Conservation (phyloP, 2,797 vertebrate species). For the Erpetoichthys calabaricus region DNA sequence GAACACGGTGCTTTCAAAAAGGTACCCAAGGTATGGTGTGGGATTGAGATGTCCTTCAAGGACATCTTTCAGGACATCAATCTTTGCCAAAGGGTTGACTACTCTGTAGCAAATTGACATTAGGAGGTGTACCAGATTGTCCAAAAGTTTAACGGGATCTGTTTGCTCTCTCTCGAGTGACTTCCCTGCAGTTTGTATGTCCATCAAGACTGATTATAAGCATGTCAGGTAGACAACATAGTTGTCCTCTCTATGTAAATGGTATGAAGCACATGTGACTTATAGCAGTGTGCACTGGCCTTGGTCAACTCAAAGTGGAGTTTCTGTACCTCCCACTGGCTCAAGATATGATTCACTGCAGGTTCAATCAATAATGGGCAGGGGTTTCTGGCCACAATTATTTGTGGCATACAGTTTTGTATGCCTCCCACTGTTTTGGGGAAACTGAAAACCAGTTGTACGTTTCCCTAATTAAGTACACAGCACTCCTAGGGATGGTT, state of each 20-base stretch:
- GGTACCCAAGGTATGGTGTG: neutral
- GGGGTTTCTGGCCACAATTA: no score
- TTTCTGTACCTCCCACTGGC: neutral
- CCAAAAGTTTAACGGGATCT: conserved; percentile 5
- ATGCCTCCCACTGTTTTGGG: no score
- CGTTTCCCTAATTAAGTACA: no score
- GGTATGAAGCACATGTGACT: neutral
- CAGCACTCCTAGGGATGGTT: no score
- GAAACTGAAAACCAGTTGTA: no score
- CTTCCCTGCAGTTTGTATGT: conserved; percentile 6
- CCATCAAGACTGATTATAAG: conserved; percentile 1
- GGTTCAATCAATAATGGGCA: no score
- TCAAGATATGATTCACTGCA: no score
- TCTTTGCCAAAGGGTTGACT: neutral
- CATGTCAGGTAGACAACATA: conserved; percentile 6
- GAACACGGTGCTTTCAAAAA: conserved; percentile 1
- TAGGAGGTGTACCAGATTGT: conserved; percentile 7
- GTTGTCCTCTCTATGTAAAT: conserved; percentile 3
- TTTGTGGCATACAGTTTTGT: no score
- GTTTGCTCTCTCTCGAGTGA: conserved; percentile 10
- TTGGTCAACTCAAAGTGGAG: conserved; percentile 10
- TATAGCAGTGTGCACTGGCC: conserved; percentile 5
- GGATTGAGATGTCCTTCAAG: conserved; percentile 8
- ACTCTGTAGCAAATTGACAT: neutral
- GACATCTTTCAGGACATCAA: conserved; percentile 1